A percentile compares a stretch with the other conserved stretches of the same genome.
Conservation (phyloP, 2,797 vertebrate genomes). For the Remorina albescens region DNA sequence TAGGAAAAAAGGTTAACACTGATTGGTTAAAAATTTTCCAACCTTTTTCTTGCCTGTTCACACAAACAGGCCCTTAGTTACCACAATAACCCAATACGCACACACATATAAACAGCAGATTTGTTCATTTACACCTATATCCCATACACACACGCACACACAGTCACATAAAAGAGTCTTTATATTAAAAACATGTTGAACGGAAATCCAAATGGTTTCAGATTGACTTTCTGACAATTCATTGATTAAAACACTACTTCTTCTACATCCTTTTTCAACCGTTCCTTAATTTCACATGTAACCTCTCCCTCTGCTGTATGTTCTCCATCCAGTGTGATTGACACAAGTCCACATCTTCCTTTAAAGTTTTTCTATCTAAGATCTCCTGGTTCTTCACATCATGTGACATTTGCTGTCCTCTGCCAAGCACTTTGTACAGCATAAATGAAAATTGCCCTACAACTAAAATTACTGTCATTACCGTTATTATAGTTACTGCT, state of each 20-base stretch:
- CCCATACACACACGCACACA: not conserved
- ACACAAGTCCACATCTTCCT: not conserved
- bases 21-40: constrained; percentile 41
- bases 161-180: not conserved
- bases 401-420: not conserved
- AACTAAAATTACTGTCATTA: not conserved
- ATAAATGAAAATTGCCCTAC: no score
- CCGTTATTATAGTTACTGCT: not conserved
- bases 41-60: constrained; percentile 24
- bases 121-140: not conserved
- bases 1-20: constrained; percentile 16
- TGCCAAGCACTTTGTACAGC: not conserved
- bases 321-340: not conserved
- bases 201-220: not conserved
- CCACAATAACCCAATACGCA: constrained; percentile 5
- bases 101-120: not conserved
- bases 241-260: not conserved
- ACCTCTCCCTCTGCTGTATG: not conserved
- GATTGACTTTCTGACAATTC: not conserved
- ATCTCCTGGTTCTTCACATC: not conserved
- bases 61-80: constrained; percentile 41
- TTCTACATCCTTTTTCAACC: no score
- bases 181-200: not conserved
- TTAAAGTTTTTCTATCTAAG: not conserved
- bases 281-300: no score